Evolutionary conservation across 92 coral and sea anemone genomes (phyloP).

Genomic region (Parazoanthus darwini): DNA sequence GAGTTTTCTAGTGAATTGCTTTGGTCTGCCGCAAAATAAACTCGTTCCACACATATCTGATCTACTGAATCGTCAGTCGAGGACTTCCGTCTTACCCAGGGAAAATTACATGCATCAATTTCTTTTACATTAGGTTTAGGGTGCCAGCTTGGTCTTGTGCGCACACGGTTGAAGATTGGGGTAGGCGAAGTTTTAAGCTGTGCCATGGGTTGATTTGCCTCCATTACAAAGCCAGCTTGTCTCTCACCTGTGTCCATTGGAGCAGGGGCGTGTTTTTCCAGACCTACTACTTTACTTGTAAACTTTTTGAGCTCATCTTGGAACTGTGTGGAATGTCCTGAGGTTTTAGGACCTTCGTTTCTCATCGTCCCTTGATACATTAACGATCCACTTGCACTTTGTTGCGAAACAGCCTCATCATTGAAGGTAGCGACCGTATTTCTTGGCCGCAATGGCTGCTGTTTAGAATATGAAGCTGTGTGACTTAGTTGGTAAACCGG

Average conservation of each 20-base stretch:
- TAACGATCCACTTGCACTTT: background rate
- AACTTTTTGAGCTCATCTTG: constrained; percentile 23
- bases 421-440: background rate
- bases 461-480: background rate
- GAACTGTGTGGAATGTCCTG: background rate
- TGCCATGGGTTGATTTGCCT: background rate
- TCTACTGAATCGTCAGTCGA: constrained; percentile 1
- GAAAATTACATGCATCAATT: background rate
- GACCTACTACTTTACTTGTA: constrained; percentile 7
- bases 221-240: background rate
- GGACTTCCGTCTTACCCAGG: constrained; percentile 4
- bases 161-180: constrained; percentile 8
- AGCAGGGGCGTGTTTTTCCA: background rate
- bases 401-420: background rate
- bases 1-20: background rate
- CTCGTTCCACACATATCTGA: constrained; percentile 35
- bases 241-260: background rate
- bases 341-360: background rate
- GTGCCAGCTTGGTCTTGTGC: constrained; percentile 14
- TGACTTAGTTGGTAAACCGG: background rate
- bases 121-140: background rate
- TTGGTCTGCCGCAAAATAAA: constrained; percentile 24
- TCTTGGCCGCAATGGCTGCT: background rate
- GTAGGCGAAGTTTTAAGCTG: background rate
- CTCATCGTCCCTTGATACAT: background rate